Evolutionary conservation across 2,888 invertebrate species (phyloP).

Genomic region (Mystacides longicornis): DNA sequence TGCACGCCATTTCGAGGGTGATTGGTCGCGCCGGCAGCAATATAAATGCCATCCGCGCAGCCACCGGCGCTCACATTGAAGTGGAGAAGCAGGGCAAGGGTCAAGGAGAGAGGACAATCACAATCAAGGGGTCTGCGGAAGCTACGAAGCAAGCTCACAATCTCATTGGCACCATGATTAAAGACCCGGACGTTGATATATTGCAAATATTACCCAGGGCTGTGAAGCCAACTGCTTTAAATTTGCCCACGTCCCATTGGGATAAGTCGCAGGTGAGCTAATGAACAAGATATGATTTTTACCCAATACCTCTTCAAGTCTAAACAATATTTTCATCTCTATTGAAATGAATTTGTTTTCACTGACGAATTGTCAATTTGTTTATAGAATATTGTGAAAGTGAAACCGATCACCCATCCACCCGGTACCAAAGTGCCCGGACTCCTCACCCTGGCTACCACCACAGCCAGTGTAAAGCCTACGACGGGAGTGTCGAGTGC

Average conservation of each 20-base stretch:
- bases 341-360: background rate
- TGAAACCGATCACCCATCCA: slow-evolving; percentile 11
- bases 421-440: slow-evolving; percentile 25
- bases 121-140: slow-evolving; percentile 89
- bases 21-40: slow-evolving; percentile 97
- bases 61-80: slow-evolving; percentile 96
- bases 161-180: slow-evolving; percentile 85
- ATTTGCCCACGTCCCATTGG: slow-evolving; percentile 50
- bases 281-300: too few species aligned
- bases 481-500: background rate
- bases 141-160: slow-evolving; percentile 88
- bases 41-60: slow-evolving; percentile 94
- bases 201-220: slow-evolving; percentile 70
- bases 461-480: background rate
- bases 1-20: slow-evolving; percentile 91
- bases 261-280: slow-evolving; percentile 41
- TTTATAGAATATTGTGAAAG: slow-evolving; percentile 6
- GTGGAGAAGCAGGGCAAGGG: slow-evolving; percentile 96
- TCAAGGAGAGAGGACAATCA: slow-evolving; percentile 89
- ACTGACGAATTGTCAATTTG: background rate
- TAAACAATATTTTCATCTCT: too few species aligned
- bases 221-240: slow-evolving; percentile 46
- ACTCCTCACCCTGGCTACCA: slow-evolving; percentile 28
- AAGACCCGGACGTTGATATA: slow-evolving; percentile 92
- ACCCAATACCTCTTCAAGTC: too few species aligned